Evolutionary conservation across 2,888 invertebrate species (phyloP).

Genomic region (Erebia palarica): DNA sequence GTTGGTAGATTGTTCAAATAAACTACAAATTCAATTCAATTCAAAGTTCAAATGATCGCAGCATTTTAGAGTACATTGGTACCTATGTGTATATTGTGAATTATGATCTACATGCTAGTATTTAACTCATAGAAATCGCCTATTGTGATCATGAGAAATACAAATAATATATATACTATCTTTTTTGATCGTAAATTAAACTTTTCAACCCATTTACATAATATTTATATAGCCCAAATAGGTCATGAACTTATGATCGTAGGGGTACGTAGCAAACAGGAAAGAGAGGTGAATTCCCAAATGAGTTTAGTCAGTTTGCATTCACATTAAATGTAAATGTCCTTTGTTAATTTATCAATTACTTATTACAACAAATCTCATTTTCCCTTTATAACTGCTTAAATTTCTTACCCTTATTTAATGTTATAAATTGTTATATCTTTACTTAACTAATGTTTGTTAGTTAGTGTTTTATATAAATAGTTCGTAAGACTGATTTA

Average conservation of each 20-base stretch:
- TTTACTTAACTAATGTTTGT: neutral
- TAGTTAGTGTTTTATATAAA: conserved; percentile 2
- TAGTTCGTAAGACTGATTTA: conserved; percentile 38
- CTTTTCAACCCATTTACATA: neutral
- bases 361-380: neutral
- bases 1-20: too few species aligned
- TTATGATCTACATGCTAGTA: too few species aligned
- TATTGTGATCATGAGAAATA: too few species aligned
- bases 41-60: too few species aligned
- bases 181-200: too few species aligned
- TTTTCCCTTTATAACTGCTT: neutral
- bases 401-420: neutral
- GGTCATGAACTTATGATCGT: neutral
- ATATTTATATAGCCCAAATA: neutral
- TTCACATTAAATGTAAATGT: conserved; percentile 12
- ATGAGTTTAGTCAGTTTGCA: neutral
- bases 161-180: too few species aligned
- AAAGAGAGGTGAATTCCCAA: conserved; percentile 9
- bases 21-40: too few species aligned
- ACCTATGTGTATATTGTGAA: too few species aligned
- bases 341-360: conserved; percentile 11
- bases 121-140: too few species aligned
- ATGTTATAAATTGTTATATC: neutral
- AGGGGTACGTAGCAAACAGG: neutral
- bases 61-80: too few species aligned